Percentiles rank a stretch among this genome's conserved stretches.
phyloP scores from a whole-genome alignment of 1,140 invertebrate species.

The Aphidius gifuensis region DNA sequence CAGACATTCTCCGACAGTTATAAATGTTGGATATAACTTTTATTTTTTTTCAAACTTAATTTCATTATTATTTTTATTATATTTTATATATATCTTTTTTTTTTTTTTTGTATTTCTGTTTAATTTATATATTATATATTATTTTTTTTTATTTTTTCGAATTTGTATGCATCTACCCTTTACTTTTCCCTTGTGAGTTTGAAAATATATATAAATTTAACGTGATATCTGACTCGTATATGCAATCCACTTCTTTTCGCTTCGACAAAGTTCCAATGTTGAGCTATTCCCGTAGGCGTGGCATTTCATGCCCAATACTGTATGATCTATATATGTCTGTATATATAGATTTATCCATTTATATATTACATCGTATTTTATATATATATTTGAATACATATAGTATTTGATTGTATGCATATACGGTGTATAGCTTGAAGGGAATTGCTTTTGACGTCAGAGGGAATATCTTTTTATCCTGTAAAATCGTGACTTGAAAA shows the following conservation, averaged over 20 bases:
- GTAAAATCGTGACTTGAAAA: conserved; percentile 24
- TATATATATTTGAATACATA: neutral
- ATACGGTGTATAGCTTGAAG: conserved; percentile 6
- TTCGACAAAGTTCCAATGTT: conserved; percentile 17
- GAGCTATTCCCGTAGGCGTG: conserved; percentile 21
- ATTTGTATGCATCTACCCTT: neutral
- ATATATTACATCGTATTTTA: conserved; percentile 6
- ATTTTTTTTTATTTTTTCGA: neutral
- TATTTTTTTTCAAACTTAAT: no score
- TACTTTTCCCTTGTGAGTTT: neutral
- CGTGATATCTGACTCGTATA: conserved; percentile 3
- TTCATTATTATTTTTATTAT: no score
- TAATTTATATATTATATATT: neutral
- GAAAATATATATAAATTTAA: conserved; percentile 12
- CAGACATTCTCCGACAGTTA: no score
- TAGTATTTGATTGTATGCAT: neutral
- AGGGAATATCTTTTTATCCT: conserved; percentile 24
- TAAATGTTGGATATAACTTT: no score
- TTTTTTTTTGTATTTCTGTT: no score
- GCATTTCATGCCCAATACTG: conserved; percentile 17
- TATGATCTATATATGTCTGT: conserved; percentile 5
- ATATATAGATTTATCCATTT: conserved; percentile 1
- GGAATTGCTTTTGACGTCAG: conserved; percentile 26
- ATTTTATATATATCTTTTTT: no score
- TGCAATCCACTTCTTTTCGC: conserved; percentile 19